Evolutionary conservation across 2,113 vertebrate genomes (phyloP).

Genomic region (Pao palembangensis): DNA sequence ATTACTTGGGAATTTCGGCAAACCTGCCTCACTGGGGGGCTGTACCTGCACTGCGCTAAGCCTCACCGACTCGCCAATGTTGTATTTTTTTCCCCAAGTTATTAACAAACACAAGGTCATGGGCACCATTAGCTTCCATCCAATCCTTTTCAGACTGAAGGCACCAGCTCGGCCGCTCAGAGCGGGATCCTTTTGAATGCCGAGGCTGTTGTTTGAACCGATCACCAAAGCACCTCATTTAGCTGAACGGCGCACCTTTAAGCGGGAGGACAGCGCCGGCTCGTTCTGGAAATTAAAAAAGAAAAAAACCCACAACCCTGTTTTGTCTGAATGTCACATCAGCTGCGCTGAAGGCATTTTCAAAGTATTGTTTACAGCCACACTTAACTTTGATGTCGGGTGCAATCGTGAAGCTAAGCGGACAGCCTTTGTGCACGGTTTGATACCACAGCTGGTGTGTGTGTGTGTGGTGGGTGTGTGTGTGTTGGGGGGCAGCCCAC

Average conservation of each 20-base stretch:
- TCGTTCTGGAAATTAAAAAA: not conserved
- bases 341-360: constrained; percentile 21
- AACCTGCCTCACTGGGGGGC: too few species aligned
- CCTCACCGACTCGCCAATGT: too few species aligned
- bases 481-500: constrained; percentile 30
- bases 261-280: not conserved
- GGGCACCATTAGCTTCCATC: not conserved
- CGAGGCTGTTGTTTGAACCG: not conserved
- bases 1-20: too few species aligned
- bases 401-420: not conserved
- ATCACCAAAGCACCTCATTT: constrained; percentile 16
- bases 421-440: constrained; percentile 15
- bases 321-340: constrained; percentile 4
- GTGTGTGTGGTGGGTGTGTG: too few species aligned
- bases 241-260: constrained; percentile 7
- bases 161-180: not conserved
- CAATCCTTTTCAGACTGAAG: constrained; percentile 1
- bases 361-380: constrained; percentile 1
- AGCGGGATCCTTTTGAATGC: not conserved
- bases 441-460: constrained; percentile 41
- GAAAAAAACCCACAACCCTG: constrained; percentile 3
- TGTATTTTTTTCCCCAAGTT: too few species aligned
- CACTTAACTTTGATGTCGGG: constrained; percentile 36
- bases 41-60: too few species aligned
- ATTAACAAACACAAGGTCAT: too few species aligned